Evolutionary conservation across 2,888 invertebrate species (phyloP), one percentile per base, ranked within the genome.

Genomic region (Metacarcinus magister): DNA sequence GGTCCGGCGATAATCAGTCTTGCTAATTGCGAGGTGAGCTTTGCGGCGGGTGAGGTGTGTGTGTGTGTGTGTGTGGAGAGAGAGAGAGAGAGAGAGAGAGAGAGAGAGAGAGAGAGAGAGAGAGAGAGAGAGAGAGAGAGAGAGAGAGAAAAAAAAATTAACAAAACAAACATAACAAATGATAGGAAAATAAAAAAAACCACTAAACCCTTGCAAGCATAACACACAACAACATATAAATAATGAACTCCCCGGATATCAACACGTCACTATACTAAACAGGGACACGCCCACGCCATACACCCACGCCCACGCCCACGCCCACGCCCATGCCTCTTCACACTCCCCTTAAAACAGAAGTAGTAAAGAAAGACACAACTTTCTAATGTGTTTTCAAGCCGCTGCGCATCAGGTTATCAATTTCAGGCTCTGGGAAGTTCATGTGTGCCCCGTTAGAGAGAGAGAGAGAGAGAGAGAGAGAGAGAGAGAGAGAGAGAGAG

Each of bases 311-410:
- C 39, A 39, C 39, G 39, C 39, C 54, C 19, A 54, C 54, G 2
- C 13, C 13, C 54, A 54, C 54, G 23, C n/a, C 67, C 67, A 67
- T n/a, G 67, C 67, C 82, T 82, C 82, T 92, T 7, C 10, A 23
- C 1, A 2, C 19, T 19, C 23, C 39, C 23, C 60, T 92, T 19
- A 92, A 32, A 5, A 67, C 67, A 67, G 19, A 44, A 44, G 48
- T 3, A 16, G 54, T 54, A 44, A 48, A 23, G n/a, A 23, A 0
- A n/a, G 28, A 8, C 46, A 92, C n/a, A 19, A 48, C 54, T 92
- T 54, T 60, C 92, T 60, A 32, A 92, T 48, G 92, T 43, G 60
- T 32, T 60, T 92, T 48, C 39, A 92, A 48, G 39, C 92, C 32
- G 28, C 39, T 8, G 28, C 92, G 5, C 54, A 92, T 54, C n/a